phyloP scores from a whole-genome alignment of 2,113 vertebrate species.

The Erythrocercus mccallii region DNA sequence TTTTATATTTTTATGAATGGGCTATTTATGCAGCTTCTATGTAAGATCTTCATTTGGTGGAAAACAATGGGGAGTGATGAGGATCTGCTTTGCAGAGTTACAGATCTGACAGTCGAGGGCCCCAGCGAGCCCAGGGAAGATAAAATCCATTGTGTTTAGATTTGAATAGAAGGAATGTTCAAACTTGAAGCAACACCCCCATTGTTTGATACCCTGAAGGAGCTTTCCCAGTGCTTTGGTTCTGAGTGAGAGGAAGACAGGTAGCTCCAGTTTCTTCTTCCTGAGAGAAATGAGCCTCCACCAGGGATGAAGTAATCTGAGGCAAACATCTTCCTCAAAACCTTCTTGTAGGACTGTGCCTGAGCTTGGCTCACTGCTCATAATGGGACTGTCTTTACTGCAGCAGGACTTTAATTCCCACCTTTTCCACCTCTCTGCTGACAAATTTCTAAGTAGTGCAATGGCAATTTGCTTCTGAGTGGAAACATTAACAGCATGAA shows the following conservation, averaged over 20 bases:
- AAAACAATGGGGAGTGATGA: background rate
- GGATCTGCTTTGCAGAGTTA: background rate
- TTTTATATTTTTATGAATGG: constrained; percentile 3
- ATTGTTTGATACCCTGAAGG: background rate
- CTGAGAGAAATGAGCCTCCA: background rate
- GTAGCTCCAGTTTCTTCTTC: background rate
- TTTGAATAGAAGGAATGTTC: constrained; percentile 18
- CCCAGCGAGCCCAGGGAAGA: background rate
- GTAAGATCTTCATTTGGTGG: background rate
- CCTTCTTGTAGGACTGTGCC: background rate
- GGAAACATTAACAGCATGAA: background rate
- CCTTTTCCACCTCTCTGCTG: background rate
- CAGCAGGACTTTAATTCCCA: background rate
- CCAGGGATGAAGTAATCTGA: background rate
- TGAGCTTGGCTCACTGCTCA: background rate
- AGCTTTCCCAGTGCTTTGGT: background rate
- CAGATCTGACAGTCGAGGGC: background rate
- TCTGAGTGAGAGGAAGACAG: background rate
- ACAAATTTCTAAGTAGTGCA: background rate
- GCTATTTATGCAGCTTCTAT: constrained; percentile 17
- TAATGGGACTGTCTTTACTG: background rate
- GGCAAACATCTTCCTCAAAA: background rate
- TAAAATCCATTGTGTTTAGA: constrained; percentile 37
- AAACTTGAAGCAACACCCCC: background rate
- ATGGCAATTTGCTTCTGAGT: background rate